Percentiles rank a stretch among this genome's conserved stretches.
phyloP scores from a whole-genome alignment of 2,888 invertebrate genomes.

The Cataglyphis rosenhaueri region DNA sequence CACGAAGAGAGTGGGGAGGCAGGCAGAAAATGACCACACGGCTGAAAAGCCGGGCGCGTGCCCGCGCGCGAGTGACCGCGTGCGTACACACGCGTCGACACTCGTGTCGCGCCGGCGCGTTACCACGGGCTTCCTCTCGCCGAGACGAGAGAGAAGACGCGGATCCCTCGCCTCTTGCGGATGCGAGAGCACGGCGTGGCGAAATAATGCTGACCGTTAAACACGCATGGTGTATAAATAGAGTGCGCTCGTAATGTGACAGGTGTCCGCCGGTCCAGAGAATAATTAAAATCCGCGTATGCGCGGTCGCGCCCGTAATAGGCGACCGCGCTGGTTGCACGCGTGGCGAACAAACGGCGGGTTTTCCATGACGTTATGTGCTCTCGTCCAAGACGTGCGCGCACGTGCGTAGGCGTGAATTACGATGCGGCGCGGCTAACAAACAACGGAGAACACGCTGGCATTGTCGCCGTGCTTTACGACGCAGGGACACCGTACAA shows the following conservation, averaged over 20 bases:
- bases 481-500: conserved; percentile 4
- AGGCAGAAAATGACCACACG: conserved; percentile 32
- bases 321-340: conserved; percentile 56
- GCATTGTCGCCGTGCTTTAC: conserved; percentile 55
- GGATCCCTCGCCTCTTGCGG: conserved; percentile 20
- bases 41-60: conserved; percentile 33
- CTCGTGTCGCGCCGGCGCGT: conserved; percentile 70
- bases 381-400: conserved; percentile 24
- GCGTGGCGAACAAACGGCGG: neutral
- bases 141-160: conserved; percentile 19
- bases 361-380: conserved; percentile 19
- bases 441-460: conserved; percentile 57
- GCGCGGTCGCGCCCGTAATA: conserved; percentile 66
- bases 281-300: conserved; percentile 78
- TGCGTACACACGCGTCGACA: conserved; percentile 57
- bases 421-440: conserved; percentile 67
- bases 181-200: conserved; percentile 25
- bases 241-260: conserved; percentile 76
- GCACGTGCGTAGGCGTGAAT: conserved; percentile 76
- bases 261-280: conserved; percentile 78
- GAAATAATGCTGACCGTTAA: conserved; percentile 48
- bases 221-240: conserved; percentile 59
- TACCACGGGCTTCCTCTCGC: conserved; percentile 69
- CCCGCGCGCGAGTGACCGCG: conserved; percentile 51
- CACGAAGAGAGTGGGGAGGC: conserved; percentile 18